These are phyloP conservation scores for Drosophila birchii DNA, from an alignment of 2,888 invertebrate genomes.

Conservation along the genomic window DNA sequence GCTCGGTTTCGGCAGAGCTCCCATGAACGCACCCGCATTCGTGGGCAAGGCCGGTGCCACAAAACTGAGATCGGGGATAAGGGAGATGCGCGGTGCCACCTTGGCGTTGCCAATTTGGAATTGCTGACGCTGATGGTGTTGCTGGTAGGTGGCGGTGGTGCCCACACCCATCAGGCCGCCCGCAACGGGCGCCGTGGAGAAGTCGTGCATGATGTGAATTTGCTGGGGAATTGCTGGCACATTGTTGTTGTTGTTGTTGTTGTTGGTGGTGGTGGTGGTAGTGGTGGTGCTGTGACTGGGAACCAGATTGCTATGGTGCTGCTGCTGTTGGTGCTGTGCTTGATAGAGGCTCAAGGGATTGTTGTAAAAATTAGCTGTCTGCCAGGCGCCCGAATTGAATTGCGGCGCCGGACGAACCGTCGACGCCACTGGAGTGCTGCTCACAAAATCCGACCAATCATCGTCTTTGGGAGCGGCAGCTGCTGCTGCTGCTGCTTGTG, in stretches of 20 bases:
- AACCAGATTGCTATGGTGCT: conserved; percentile 70
- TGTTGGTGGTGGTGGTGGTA: conserved; percentile 55
- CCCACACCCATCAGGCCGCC: conserved; percentile 16
- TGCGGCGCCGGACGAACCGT: conserved; percentile 67
- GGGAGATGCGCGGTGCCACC: conserved; percentile 85
- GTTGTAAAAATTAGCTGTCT: conserved; percentile 83
- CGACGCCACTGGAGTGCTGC: conserved; percentile 82
- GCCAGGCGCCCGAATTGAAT: conserved; percentile 84
- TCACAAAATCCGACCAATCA: conserved; percentile 87
- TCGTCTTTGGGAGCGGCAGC: conserved; percentile 82
- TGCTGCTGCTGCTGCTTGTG: neutral
- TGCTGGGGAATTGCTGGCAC: conserved; percentile 69
- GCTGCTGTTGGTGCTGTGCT: conserved; percentile 68
- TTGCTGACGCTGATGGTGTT: conserved; percentile 65
- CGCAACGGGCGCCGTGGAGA: conserved; percentile 74
- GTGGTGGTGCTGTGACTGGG: conserved; percentile 59
- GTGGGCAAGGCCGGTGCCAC: conserved; percentile 85
- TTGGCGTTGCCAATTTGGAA: conserved; percentile 81
- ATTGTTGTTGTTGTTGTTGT: conserved; percentile 56
- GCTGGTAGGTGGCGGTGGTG: conserved; percentile 50
- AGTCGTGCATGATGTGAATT: conserved; percentile 83
- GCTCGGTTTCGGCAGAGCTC: conserved; percentile 81
- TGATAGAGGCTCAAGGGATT: conserved; percentile 82
- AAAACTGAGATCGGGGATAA: conserved; percentile 86
- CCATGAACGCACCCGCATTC: conserved; percentile 82